A percentile compares a stretch with the other conserved stretches of the same genome.
Conservation (phyloP, 1,140 invertebrate species). For the Hycleus phaleratus region DNA sequence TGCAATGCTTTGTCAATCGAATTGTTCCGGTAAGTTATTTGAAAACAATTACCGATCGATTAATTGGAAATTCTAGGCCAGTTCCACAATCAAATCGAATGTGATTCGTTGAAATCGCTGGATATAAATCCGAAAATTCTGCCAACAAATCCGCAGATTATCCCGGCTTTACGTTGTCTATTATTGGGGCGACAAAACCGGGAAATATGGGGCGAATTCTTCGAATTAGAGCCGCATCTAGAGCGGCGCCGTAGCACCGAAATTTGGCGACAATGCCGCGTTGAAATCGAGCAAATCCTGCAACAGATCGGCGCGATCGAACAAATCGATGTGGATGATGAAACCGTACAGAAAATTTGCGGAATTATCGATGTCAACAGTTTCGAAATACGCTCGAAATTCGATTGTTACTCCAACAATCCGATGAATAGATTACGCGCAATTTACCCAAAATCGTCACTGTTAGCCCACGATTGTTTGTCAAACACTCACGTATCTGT, state of each 20-base stretch:
- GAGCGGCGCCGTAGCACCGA: background rate
- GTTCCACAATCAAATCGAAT: background rate
- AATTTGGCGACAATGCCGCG: slow-evolving; percentile 2
- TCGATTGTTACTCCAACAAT: background rate
- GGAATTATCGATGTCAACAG: slow-evolving; percentile 76
- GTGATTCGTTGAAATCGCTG: background rate
- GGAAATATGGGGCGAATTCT: background rate
- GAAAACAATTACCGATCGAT: no score
- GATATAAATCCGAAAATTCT: background rate
- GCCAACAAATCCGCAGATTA: slow-evolving; percentile 1
- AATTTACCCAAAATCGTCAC: slow-evolving; percentile 59
- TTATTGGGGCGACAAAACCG: background rate
- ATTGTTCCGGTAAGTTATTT: no score
- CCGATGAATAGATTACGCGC: slow-evolving; percentile 49
- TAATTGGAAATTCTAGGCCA: background rate
- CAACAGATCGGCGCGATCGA: slow-evolving; percentile 35
- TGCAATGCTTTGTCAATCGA: no score
- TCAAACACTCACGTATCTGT: slow-evolving; percentile 67
- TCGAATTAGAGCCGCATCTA: slow-evolving; percentile 1
- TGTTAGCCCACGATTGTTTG: slow-evolving; percentile 69
- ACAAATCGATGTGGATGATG: slow-evolving; percentile 42
- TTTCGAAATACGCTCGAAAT: slow-evolving; percentile 57
- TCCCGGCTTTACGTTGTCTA: slow-evolving; percentile 1
- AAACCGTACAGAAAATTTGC: slow-evolving; percentile 60
- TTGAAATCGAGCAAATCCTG: background rate